Evolutionary conservation across 2,888 invertebrate genomes (phyloP), one percentile per base, ranked within the genome.

Genomic region (Brachyptera putata): DNA sequence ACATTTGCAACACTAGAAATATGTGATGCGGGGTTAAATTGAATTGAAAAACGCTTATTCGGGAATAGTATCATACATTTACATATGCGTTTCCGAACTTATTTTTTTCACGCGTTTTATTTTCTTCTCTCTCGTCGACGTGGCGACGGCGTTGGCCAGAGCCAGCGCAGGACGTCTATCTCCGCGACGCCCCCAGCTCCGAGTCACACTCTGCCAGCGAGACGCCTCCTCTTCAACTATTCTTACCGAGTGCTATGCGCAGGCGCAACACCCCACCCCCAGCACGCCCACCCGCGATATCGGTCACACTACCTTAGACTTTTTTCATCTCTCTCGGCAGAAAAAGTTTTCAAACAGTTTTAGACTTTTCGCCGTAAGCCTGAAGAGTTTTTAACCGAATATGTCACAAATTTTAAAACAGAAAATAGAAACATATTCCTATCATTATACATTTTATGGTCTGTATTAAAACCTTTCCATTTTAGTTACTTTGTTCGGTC

Each of bases 231-330:
- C 16, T 16, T 34, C 30, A 36, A 36, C 56, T 22, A 16, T 37
- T 9, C 56, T 9, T 25, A 39, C 56, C 26, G 14, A 41, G 4
- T 7, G 22, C 1, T 11, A n/a, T 22, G 30, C 56, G 57, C 57
- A 57, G 7, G 41, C 56, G 36, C 62, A 37, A 22, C 58, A 57
- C 60, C 46, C 34, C 55, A 39, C 49, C 30, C 41, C 7, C 53
- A 53, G 53, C 34, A 53, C 53, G 34, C 53, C 53, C 53, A 53
- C 53, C 36, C 11, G 34, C 34, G 53, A 14, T 16, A 18, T n/a
- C 36, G 53, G 53, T 53, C 53, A 36, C 34, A 58, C 61, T 58
- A 62, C 61, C 61, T 58, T 58, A 56, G 58, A 49, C 59, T 61
- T 58, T 58, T 60, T 61, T 49, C 57, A 49, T 39, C 41, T 21